phyloP scores from a whole-genome alignment of 2,797 vertebrate genomes.

The Eulemur albifrons region DNA sequence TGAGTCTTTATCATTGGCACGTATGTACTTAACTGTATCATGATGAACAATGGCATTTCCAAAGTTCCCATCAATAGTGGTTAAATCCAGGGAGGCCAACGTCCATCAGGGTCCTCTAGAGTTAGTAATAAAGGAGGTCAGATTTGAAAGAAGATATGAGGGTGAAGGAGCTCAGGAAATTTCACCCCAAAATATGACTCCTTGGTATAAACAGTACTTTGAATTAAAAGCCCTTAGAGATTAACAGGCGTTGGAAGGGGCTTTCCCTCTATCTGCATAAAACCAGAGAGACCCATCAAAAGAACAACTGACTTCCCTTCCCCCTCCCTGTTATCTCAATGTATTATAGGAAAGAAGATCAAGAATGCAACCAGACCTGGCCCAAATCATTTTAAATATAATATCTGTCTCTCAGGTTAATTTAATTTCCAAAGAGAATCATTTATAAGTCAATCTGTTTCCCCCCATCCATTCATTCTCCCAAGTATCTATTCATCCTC shows the following conservation, averaged over 20 bases:
- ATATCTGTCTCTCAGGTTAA: not conserved
- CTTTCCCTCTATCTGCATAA: not conserved
- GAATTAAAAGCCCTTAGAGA: not conserved
- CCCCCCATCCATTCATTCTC: not conserved
- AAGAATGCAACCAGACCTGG: not conserved
- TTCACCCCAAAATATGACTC: not conserved
- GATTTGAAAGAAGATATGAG: not conserved
- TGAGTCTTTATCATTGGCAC: not conserved
- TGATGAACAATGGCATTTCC: not conserved
- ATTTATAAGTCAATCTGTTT: not conserved
- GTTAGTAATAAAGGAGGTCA: not conserved
- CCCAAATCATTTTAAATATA: not conserved
- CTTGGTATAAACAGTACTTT: not conserved
- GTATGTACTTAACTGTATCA: not conserved
- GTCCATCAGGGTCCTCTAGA: not conserved
- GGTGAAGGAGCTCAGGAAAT: not conserved
- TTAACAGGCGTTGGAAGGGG: not conserved
- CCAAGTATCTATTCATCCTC: not conserved
- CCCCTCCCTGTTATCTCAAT: not conserved
- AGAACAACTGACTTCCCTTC: not conserved
- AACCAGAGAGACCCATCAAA: not conserved
- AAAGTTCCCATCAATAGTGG: not conserved
- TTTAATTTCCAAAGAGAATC: not conserved
- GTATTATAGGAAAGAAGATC: not conserved
- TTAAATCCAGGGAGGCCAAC: not conserved